These are phyloP conservation scores for Ganaspis sp. DNA, from an alignment of 1,140 invertebrate genomes.

Conservation along the genomic window DNA sequence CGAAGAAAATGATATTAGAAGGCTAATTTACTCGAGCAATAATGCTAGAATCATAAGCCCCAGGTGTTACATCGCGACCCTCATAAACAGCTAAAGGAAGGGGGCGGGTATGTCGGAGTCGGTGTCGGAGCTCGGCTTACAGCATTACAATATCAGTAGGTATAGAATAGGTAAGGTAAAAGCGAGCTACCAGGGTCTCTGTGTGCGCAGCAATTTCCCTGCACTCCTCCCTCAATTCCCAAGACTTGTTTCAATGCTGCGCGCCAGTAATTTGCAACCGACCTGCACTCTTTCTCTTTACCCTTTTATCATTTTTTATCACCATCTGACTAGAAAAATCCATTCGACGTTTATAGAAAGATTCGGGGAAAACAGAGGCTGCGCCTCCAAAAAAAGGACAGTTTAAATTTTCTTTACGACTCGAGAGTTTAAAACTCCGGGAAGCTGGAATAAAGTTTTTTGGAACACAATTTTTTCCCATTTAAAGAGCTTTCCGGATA, in stretches of 20 bases:
- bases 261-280: slow-evolving; percentile 18
- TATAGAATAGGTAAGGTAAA: background rate
- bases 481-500: too few relatives aligned
- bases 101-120: background rate
- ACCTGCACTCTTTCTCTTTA: background rate
- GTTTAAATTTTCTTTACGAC: slow-evolving; percentile 14
- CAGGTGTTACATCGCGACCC: slow-evolving; percentile 37
- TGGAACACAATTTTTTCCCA: background rate
- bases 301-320: slow-evolving; percentile 25
- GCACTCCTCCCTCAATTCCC: slow-evolving; percentile 37
- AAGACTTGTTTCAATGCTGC: slow-evolving; percentile 36
- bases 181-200: background rate
- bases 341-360: background rate
- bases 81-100: background rate
- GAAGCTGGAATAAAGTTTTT: background rate
- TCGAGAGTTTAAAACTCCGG: background rate
- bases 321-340: slow-evolving; percentile 20
- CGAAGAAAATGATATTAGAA: slow-evolving; percentile 12
- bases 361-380: background rate
- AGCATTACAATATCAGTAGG: background rate
- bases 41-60: slow-evolving; percentile 40
- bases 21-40: slow-evolving; percentile 14
- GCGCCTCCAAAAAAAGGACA: background rate
- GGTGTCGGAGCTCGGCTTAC: background rate
- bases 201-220: background rate